phyloP scores from a whole-genome alignment of 2,113 vertebrate genomes.

The Gymnogyps californianus region DNA sequence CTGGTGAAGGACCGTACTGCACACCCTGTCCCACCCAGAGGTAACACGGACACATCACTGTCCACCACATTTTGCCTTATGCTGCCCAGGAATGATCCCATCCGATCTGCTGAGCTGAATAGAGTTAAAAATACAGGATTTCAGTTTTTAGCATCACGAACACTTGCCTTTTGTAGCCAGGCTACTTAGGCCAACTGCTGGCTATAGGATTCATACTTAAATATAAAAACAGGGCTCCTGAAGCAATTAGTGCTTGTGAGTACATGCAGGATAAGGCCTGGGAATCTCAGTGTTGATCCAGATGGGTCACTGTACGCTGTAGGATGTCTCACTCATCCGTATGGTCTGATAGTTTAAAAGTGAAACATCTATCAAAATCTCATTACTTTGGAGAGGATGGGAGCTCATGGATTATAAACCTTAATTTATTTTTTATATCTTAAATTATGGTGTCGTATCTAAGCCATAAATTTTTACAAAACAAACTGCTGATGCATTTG shows the following conservation, averaged over 20 bases:
- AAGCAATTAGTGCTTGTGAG: not conserved
- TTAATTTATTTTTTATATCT: slow-evolving; percentile 17
- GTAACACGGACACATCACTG: not conserved
- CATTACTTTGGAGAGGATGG: slow-evolving; percentile 22
- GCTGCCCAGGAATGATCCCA: not conserved
- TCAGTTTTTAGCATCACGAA: not conserved
- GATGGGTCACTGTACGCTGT: not conserved
- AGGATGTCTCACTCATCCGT: not conserved
- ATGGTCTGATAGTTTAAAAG: not conserved
- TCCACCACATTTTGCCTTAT: not conserved
- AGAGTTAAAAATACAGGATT: not conserved
- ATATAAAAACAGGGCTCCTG: not conserved
- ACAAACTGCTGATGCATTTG: slow-evolving; percentile 10
- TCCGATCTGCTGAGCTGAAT: not conserved
- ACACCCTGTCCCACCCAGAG: not conserved
- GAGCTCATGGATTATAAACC: slow-evolving; percentile 49
- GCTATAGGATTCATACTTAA: not conserved
- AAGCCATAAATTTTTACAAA: slow-evolving; percentile 23
- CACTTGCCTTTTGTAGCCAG: not conserved
- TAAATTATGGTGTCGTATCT: not conserved
- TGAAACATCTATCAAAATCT: slow-evolving; percentile 40
- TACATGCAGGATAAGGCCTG: not conserved
- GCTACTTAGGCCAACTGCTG: not conserved
- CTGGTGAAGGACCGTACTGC: not conserved
- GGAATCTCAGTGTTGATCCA: not conserved